Base-by-base conservation (phyloP, 2,113 vertebrate genomes). In the Delphinapterus leucas region DNA sequence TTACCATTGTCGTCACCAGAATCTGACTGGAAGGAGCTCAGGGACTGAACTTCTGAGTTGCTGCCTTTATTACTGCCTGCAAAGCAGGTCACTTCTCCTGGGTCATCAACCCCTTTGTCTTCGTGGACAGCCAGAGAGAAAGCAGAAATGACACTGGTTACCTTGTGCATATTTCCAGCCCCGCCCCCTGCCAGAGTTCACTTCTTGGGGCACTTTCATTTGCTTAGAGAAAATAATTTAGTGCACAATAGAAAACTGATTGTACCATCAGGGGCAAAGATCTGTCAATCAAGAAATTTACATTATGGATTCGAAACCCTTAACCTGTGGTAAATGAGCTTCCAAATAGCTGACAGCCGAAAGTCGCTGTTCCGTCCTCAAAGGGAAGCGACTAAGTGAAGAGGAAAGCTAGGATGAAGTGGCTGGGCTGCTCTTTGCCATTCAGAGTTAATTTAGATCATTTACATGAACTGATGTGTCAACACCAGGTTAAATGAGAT, bases 1-100 rank as follows among this genome's bases (percentile, higher is more conserved):
- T 99, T 99, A 99, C 99, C 99, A 58, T 99, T 99, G 98, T 99
- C 99, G 38, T 99, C 99, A 3, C 99, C 99, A 0, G 99, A 99
- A 96, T 99, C 99, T 0, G 99, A 99, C 98, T 99, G 99, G 98
- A 99, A 99, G 94, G 99, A 99, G 98, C 98, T 99, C 97, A 99
- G 99, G 4, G 99, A 99, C 81, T 99, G 99, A 87, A 99, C 99
- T 98, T 99, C 99, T 0, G 99, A 99, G 98, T 99, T 99, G 97
- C 99, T 99, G 97, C 99, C 99, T 98, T 99, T 99, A 98, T 99
- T 99, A 96, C 99, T 99, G 93, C 99, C 99, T 60, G 99, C 98
- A 98, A 99, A 99, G 98, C 99, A 99, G 14, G 99, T 99, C 80
- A 99, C 99, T 95, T 99, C 99, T 95, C 99, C 99, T 5, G 98